phyloP scores from a whole-genome alignment of 2,113 vertebrate genomes.

The Megaleporinus macrocephalus region DNA sequence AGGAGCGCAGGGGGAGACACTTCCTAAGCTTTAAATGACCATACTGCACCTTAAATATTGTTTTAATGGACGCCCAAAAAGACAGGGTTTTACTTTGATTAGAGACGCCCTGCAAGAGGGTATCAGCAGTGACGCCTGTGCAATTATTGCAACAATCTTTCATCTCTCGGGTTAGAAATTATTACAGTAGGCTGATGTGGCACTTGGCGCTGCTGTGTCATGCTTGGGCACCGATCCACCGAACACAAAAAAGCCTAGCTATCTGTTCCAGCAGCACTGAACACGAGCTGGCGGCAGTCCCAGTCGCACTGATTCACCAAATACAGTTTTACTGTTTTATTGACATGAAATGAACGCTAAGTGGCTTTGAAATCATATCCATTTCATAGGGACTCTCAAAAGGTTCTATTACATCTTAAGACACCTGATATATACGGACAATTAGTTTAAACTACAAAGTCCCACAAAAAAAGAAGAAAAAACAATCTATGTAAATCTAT shows the following conservation, averaged over 20 bases:
- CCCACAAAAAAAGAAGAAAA: too few relatives aligned
- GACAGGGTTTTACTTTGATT: slow-evolving; percentile 45
- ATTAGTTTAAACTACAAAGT: too few relatives aligned
- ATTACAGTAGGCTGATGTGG: neutral
- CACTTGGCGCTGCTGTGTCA: neutral
- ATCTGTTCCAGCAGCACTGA: slow-evolving; percentile 20
- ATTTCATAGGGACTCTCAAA: neutral
- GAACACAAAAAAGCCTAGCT: slow-evolving; percentile 32
- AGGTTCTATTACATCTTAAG: neutral
- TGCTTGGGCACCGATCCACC: neutral
- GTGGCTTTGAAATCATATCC: neutral
- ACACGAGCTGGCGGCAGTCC: neutral
- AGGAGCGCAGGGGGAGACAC: slow-evolving; percentile 61
- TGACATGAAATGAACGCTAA: neutral
- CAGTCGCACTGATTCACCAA: neutral
- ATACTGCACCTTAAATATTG: slow-evolving; percentile 73
- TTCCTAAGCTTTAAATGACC: slow-evolving; percentile 72
- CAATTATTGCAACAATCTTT: slow-evolving; percentile 22
- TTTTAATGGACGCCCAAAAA: slow-evolving; percentile 52
- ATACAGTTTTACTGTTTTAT: neutral
- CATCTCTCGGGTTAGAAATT: slow-evolving; percentile 26
- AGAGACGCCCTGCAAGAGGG: slow-evolving; percentile 23
- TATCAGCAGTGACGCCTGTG: slow-evolving; percentile 14
- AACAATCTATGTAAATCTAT: too few relatives aligned
- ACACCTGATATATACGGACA: too few relatives aligned